Conservation (phyloP, 2,113 vertebrate species). For the Oncorhynchus nerka region DNA sequence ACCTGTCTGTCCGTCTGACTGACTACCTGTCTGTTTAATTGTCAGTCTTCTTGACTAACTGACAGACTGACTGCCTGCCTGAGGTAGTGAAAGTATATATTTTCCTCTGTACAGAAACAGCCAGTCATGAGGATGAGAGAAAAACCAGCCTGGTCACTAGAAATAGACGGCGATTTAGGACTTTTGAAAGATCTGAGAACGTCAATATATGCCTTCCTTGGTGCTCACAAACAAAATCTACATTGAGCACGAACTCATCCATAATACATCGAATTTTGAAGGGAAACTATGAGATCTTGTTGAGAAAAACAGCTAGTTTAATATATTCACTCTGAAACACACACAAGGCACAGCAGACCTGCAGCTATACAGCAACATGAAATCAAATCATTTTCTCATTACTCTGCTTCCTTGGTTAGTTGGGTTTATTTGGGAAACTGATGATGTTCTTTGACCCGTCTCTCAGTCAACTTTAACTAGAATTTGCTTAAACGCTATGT, state of each 20-base stretch:
- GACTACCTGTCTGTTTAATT: neutral
- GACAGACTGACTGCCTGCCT: neutral
- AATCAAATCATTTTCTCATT: constrained; percentile 64
- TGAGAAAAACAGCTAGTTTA: constrained; percentile 8
- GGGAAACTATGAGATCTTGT: no score
- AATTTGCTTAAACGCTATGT: constrained; percentile 5
- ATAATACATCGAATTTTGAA: no score
- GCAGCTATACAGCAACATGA: constrained; percentile 28
- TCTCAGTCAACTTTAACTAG: neutral
- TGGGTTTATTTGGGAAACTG: constrained; percentile 53
- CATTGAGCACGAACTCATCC: no score
- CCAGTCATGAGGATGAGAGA: neutral
- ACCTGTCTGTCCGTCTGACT: neutral
- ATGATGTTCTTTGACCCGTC: constrained; percentile 50
- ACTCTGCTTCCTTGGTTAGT: constrained; percentile 51
- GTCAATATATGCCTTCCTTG: no score
- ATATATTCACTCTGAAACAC: constrained; percentile 25
- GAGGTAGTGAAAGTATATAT: neutral
- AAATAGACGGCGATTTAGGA: no score
- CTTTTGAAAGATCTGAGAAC: no score
- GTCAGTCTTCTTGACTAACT: no score
- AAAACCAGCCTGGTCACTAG: neutral
- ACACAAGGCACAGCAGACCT: neutral
- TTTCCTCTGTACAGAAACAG: neutral
- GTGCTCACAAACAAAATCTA: no score